Evolutionary conservation across 2,888 invertebrate genomes (phyloP), one percentile per base, ranked within the genome.

Genomic region (Sclerodermus sp.): DNA sequence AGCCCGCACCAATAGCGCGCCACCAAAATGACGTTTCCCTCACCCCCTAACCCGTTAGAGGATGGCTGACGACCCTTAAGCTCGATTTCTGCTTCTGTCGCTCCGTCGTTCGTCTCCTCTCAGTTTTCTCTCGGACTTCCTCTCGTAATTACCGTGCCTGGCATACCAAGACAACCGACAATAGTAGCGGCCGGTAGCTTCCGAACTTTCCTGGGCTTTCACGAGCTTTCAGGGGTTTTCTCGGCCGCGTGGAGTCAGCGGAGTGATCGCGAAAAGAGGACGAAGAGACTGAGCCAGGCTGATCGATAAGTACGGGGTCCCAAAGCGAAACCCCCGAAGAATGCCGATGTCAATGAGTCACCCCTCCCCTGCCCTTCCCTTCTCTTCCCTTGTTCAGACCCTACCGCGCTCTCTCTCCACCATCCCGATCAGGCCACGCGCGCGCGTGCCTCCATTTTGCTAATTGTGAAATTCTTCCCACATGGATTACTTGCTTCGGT

Each of bases 241-340:
- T 30, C 30, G 29, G n/a, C 17, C 17, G n/a, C 37, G 13, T 14
- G 23, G 13, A 15, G 9, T 30, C 13, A 62, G 59, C 55, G 59
- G 61, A 58, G 62, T 62, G 58, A 62, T 62, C 59, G 61, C 54
- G 59, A 59, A 62, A 58, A 58, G 62, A 58, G 47, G 46, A 29
- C 13, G 23, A n/a, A n/a, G n/a, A n/a, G n/a, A n/a, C n/a, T n/a
- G n/a, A n/a, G n/a, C 18, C 36, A 37, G 53, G 53, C 55, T 60
- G 61, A 63, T 63, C 63, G 63, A 63, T 63, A 63, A 61, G 64
- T 55, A 64, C 64, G 8, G 3, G 57, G 53, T 53, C 53, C 61
- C 51, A 52, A 63, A 60, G 57, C 54, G 53, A 64, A 60, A 58
- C 58, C 56, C 23, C 53, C 57, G 50, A 63, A 63, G 60, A 55